Conservation (phyloP, 1,140 invertebrate species). For the Aphis craccivora region DNA sequence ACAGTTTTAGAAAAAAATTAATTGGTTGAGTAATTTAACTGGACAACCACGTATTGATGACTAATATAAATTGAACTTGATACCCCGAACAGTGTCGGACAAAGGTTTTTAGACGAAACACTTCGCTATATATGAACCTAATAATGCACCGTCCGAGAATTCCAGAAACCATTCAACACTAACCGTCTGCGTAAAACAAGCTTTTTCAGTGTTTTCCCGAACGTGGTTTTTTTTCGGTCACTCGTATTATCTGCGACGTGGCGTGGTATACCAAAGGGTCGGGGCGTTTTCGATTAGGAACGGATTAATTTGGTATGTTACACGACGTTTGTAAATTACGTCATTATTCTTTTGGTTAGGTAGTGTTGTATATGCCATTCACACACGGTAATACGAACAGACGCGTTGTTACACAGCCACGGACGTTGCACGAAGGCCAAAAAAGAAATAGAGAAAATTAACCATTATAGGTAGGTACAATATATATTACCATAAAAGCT, state of each 20-base stretch:
- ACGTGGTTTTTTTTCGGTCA: not conserved
- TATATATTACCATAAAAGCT: not conserved
- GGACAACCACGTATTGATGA: not conserved
- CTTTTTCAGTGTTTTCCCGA: not conserved
- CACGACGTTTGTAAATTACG: not conserved
- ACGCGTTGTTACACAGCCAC: not conserved
- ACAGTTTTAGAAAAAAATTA: not conserved
- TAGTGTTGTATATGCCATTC: not conserved
- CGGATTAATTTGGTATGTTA: not conserved
- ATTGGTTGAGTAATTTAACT: not conserved
- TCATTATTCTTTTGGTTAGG: constrained; percentile 16
- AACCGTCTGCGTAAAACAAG: not conserved
- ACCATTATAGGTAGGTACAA: not conserved
- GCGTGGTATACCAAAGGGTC: not conserved
- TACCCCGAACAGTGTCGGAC: not conserved
- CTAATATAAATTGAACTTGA: not conserved
- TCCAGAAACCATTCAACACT: constrained; percentile 1
- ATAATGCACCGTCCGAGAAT: not conserved
- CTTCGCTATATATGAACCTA: not conserved
- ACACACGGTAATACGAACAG: not conserved
- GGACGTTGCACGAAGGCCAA: not conserved
- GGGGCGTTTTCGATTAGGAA: not conserved
- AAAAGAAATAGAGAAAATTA: not conserved
- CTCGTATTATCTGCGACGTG: not conserved
- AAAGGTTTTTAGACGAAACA: not conserved